A percentile compares a stretch with the other conserved stretches of the same genome.
phyloP scores from a whole-genome alignment of 2,888 invertebrate species.

The Orthonychiurus folsomi region DNA sequence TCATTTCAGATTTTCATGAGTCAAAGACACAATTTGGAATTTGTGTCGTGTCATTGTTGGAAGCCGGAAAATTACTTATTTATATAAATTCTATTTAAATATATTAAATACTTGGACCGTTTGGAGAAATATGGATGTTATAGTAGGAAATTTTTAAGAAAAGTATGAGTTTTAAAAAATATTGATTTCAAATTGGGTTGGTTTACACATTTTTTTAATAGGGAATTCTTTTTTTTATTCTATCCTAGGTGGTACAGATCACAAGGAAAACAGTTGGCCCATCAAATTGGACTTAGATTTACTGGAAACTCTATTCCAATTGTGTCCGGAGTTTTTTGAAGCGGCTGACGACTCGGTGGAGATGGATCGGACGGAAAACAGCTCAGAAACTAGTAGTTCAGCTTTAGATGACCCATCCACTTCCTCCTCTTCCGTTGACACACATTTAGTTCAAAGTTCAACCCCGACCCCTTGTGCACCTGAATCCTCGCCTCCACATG shows the following conservation, averaged over 20 bases:
- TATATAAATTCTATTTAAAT: too few species aligned
- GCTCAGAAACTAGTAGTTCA: neutral
- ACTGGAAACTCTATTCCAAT: slow-evolving; percentile 24
- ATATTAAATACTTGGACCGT: too few species aligned
- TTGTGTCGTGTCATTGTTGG: too few species aligned
- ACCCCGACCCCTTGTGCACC: neutral
- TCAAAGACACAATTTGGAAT: too few species aligned
- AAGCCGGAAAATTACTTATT: too few species aligned
- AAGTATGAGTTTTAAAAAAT: too few species aligned
- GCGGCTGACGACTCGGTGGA: slow-evolving; percentile 19
- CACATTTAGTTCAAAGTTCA: neutral
- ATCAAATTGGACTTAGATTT: slow-evolving; percentile 27
- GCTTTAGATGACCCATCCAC: neutral
- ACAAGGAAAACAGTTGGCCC: slow-evolving; percentile 24
- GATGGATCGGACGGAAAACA: slow-evolving; percentile 23
- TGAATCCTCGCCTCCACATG: slow-evolving; percentile 69
- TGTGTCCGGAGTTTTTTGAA: slow-evolving; percentile 27
- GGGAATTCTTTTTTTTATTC: too few species aligned
- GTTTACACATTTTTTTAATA: too few species aligned
- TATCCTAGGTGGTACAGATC: slow-evolving; percentile 27
- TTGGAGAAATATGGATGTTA: too few species aligned
- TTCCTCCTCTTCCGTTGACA: neutral
- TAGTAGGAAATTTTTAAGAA: too few species aligned
- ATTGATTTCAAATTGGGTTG: too few species aligned
- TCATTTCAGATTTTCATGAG: too few species aligned